These are phyloP conservation scores for Pseudanteris insignis DNA, from an alignment of 2,888 invertebrate genomes.

Conservation along the genomic window DNA sequence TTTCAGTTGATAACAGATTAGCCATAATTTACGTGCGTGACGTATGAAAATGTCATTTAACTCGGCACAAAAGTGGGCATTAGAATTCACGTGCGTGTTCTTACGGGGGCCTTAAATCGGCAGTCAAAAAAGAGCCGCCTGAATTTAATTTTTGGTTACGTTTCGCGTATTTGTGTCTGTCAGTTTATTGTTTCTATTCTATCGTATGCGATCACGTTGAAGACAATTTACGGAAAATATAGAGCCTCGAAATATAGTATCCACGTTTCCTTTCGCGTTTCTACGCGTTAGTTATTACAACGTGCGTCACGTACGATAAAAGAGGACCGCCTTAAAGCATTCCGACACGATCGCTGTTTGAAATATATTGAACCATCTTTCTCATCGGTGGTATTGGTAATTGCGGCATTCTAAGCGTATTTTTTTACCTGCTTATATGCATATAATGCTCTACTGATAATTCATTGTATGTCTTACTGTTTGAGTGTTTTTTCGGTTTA, in stretches of 20 bases:
- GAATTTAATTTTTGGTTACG: constrained; percentile 14
- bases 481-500: no score
- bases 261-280: no score
- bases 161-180: neutral
- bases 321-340: constrained; percentile 35
- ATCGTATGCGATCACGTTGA: neutral
- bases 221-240: no score
- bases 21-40: no score
- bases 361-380: constrained; percentile 45
- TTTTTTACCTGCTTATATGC: constrained; percentile 12
- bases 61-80: no score
- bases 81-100: neutral
- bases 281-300: constrained; percentile 32
- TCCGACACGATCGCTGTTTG: constrained; percentile 39
- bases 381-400: constrained; percentile 31
- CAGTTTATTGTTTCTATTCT: neutral
- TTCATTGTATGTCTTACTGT: no score
- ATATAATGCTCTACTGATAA: no score
- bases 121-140: no score
- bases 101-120: no score
- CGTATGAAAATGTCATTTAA: no score
- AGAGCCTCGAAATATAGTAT: constrained; percentile 10
- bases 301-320: constrained; percentile 35
- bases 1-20: no score
- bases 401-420: constrained; percentile 24